Percentiles rank a stretch among this genome's conserved stretches.
These are phyloP conservation scores for Heliconius hortense DNA, from an alignment of 2,888 invertebrate species.

Conservation along the genomic window DNA sequence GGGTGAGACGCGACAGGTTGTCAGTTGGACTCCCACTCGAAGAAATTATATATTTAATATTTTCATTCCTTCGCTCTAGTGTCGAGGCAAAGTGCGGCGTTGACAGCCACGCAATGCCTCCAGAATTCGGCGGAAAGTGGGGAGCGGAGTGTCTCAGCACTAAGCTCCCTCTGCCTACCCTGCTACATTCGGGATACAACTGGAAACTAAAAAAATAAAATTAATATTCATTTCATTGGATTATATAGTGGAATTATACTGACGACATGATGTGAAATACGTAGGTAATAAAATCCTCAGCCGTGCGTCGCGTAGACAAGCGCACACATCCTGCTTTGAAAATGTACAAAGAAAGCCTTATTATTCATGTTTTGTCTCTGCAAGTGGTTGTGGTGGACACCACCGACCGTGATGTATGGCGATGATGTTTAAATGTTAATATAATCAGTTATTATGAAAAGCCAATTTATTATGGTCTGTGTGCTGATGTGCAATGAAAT, in stretches of 20 bases:
- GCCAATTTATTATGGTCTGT: constrained; percentile 8
- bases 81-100: too few species aligned
- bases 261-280: constrained; percentile 42
- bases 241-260: constrained; percentile 41
- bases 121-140: too few species aligned
- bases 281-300: constrained; percentile 43
- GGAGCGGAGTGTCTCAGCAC: too few species aligned
- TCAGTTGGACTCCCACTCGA: too few species aligned
- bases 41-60: too few species aligned
- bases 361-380: constrained; percentile 27
- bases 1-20: too few species aligned
- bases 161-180: too few species aligned
- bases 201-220: too few species aligned
- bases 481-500: not conserved
- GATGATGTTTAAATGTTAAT: constrained; percentile 5
- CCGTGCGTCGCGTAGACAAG: constrained; percentile 41
- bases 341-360: constrained; percentile 35
- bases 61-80: too few species aligned
- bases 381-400: constrained; percentile 11
- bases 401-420: constrained; percentile 9
- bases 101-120: too few species aligned
- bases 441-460: constrained; percentile 12
- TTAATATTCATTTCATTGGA: constrained; percentile 39
- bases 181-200: too few species aligned
- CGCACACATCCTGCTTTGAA: constrained; percentile 36